phyloP scores from a whole-genome alignment of 2,113 vertebrate species.

The Circaetus cinerascens region DNA sequence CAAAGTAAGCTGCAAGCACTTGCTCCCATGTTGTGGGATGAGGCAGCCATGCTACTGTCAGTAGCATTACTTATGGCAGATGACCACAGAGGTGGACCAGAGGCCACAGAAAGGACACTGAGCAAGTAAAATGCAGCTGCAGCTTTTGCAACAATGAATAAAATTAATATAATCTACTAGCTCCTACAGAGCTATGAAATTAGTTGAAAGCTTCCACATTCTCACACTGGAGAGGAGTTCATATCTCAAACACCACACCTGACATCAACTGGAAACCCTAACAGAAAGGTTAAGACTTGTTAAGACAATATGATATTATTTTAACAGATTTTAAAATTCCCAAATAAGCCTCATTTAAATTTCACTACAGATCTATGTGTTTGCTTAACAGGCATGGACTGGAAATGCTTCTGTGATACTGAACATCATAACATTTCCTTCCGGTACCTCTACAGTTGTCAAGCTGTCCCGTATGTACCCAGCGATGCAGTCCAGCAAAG shows the following conservation, averaged over 20 bases:
- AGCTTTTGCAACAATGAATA: not conserved
- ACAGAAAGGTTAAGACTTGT: not conserved
- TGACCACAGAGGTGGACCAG: not conserved
- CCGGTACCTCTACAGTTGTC: not conserved
- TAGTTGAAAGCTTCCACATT: not conserved
- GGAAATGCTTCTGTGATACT: not conserved
- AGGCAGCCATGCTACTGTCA: not conserved
- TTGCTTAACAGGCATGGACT: not conserved
- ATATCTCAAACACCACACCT: not conserved
- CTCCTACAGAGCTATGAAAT: not conserved
- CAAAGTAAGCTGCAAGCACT: not conserved
- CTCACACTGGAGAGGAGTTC: not conserved
- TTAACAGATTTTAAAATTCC: not conserved
- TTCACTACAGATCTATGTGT: not conserved
- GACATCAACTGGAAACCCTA: not conserved
- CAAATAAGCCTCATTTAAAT: not conserved
- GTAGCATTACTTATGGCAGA: not conserved
- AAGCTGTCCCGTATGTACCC: not conserved
- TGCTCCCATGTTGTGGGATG: rapidly evolving
- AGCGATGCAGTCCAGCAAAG: not conserved
- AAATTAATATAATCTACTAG: not conserved
- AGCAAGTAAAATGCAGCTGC: not conserved
- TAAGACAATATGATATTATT: not conserved
- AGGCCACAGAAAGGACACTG: not conserved
- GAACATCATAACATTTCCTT: not conserved